These are phyloP conservation scores for Onychomys arenicola DNA, from an alignment of 2,797 vertebrate genomes.

Conservation along the genomic window DNA sequence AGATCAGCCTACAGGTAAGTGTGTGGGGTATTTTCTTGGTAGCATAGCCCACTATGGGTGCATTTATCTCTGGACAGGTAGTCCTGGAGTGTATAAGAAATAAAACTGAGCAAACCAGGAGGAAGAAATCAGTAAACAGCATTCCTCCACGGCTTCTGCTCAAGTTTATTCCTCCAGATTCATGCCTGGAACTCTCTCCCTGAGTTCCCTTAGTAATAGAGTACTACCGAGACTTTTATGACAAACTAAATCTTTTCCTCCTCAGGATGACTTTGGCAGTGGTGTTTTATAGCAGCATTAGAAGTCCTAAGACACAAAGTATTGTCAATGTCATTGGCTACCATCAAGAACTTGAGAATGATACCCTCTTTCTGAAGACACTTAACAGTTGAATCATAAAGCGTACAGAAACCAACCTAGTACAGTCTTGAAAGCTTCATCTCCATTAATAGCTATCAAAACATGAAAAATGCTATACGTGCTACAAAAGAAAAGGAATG, in stretches of 20 bases:
- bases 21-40: no score
- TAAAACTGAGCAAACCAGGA: neutral
- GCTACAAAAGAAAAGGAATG: neutral
- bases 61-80: neutral
- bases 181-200: neutral
- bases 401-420: neutral
- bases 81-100: neutral
- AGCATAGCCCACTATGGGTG: no score
- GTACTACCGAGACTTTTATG: neutral
- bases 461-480: no score
- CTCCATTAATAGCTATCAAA: neutral
- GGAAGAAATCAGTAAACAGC: neutral
- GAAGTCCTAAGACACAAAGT: neutral
- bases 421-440: neutral
- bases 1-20: no score
- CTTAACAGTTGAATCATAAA: neutral
- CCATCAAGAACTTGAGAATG: neutral
- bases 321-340: neutral
- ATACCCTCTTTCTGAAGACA: neutral
- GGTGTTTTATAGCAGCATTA: neutral
- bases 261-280: neutral
- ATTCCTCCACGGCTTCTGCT: neutral
- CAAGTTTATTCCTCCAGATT: neutral
- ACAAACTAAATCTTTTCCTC: neutral
- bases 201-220: neutral